Evolutionary conservation across 2,113 vertebrate species (phyloP).

Genomic region (Myrmecophaga tridactyla): DNA sequence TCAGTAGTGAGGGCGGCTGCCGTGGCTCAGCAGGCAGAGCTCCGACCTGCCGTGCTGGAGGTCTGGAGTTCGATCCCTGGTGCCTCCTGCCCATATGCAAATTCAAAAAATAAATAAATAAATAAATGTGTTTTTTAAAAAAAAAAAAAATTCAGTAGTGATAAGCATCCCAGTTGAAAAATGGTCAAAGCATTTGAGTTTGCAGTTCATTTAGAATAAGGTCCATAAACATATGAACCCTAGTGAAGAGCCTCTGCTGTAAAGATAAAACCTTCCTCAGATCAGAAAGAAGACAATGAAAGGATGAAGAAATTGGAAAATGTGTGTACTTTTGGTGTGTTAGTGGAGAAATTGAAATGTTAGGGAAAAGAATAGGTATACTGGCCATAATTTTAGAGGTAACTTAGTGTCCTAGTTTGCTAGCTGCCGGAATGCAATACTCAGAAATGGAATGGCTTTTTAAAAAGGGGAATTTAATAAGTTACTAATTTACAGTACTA

Average conservation of each 20-base stretch:
- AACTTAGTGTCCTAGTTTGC: too few relatives aligned
- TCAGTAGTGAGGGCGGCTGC: too few relatives aligned
- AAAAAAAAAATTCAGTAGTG: not conserved
- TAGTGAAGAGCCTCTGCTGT: not conserved
- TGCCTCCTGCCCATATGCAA: too few relatives aligned
- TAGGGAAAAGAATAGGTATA: not conserved
- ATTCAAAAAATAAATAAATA: too few relatives aligned
- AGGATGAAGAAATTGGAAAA: not conserved
- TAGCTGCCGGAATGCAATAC: too few relatives aligned
- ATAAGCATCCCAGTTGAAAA: not conserved
- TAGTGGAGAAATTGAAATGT: not conserved
- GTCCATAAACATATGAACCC: not conserved
- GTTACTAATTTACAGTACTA: too few relatives aligned
- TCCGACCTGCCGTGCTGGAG: too few relatives aligned
- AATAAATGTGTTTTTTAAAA: too few relatives aligned
- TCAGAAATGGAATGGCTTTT: too few relatives aligned
- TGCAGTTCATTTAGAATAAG: not conserved
- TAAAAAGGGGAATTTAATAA: too few relatives aligned
- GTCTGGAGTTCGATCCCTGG: too few relatives aligned
- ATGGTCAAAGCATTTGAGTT: not conserved
- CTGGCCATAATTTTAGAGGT: not conserved
- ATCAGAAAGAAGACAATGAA: not conserved
- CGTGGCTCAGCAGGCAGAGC: too few relatives aligned
- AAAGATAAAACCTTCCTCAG: not conserved
- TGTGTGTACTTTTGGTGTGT: not conserved